These are phyloP conservation scores for Cuculus canorus DNA, from an alignment of 2,797 vertebrate genomes.

Conservation along the genomic window DNA sequence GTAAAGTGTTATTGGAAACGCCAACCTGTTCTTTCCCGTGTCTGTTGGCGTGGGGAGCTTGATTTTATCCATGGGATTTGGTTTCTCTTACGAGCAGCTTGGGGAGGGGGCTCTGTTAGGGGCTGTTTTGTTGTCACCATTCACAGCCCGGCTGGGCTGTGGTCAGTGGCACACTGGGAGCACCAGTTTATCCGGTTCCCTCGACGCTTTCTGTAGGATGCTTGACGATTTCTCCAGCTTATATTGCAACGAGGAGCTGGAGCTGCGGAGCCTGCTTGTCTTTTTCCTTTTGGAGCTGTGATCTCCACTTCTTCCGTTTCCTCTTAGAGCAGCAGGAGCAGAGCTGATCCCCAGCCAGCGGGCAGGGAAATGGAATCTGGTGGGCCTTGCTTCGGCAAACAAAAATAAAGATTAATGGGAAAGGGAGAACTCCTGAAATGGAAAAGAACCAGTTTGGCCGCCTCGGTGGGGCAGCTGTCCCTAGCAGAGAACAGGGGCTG, in stretches of 20 bases:
- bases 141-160: not conserved
- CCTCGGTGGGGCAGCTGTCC: not conserved
- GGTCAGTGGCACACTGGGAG: not conserved
- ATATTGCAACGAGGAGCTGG: not conserved
- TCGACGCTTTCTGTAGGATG: not conserved
- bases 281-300: not conserved
- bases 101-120: rapidly evolving
- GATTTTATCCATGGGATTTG: not conserved
- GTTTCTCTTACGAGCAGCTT: not conserved
- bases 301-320: not conserved
- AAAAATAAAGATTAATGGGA: not conserved
- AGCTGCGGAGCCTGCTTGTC: not conserved
- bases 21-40: not conserved
- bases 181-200: not conserved
- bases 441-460: not conserved
- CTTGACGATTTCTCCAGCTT: not conserved
- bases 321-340: not conserved
- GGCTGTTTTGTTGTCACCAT: not conserved
- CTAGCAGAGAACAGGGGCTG: not conserved
- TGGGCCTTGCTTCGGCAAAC: not conserved
- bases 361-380: not conserved
- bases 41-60: not conserved
- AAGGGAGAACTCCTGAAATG: not conserved
- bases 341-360: not conserved
- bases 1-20: not conserved